A percentile compares a stretch with the other conserved stretches of the same genome.
Conservation (phyloP, 1,140 invertebrate species). For the Drosophila nebulosa region DNA sequence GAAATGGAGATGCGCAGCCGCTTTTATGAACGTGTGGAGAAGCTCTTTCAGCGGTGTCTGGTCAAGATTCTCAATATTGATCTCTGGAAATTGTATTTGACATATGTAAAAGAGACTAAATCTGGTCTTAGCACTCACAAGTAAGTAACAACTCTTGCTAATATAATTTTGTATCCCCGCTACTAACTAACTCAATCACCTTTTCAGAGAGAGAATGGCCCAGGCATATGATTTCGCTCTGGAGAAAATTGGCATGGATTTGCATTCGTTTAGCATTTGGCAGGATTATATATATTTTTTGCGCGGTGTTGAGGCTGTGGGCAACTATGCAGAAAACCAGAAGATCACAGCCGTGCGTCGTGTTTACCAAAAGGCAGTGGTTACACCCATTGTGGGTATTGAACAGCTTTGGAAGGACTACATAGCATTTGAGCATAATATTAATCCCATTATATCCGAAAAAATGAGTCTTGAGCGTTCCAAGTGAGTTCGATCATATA, state of each 20-base stretch:
- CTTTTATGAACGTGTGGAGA: slow-evolving; percentile 98
- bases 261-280: slow-evolving; percentile 97
- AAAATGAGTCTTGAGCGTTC: slow-evolving; percentile 83
- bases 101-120: slow-evolving; percentile 99
- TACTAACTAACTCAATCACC: neutral
- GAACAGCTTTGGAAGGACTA: slow-evolving; percentile 99
- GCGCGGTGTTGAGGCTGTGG: slow-evolving; percentile 98
- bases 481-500: slow-evolving; percentile 45
- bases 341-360: slow-evolving; percentile 98
- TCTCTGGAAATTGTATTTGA: slow-evolving; percentile 98
- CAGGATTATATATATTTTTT: slow-evolving; percentile 98
- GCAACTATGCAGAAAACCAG: slow-evolving; percentile 99
- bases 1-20: slow-evolving; percentile 99
- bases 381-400: slow-evolving; percentile 98
- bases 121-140: slow-evolving; percentile 95
- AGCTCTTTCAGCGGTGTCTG: slow-evolving; percentile 98
- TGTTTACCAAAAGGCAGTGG: slow-evolving; percentile 96
- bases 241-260: slow-evolving; percentile 99
- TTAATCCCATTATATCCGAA: slow-evolving; percentile 96
- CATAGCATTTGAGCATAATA: slow-evolving; percentile 95
- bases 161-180: neutral
- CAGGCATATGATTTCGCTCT: slow-evolving; percentile 99
- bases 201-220: slow-evolving; percentile 97
- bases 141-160: slow-evolving; percentile 83
- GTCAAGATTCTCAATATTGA: slow-evolving; percentile 99